phyloP scores from a whole-genome alignment of 2,888 invertebrate genomes.

The Drosophila greeni region DNA sequence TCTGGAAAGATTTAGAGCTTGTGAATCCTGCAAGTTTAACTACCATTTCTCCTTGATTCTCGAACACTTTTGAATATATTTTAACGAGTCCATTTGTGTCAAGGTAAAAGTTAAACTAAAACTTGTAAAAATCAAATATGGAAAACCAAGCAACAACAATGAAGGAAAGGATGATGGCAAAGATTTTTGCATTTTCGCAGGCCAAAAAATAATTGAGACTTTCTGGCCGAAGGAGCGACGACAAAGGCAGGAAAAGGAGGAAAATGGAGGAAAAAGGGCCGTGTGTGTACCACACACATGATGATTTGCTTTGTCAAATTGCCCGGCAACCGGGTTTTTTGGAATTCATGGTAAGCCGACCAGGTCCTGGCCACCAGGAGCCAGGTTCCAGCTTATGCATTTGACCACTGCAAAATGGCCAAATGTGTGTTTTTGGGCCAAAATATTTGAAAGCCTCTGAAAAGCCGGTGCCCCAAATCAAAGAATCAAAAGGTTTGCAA shows the following conservation, averaged over 20 bases:
- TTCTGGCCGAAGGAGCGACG: neutral
- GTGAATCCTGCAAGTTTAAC: neutral
- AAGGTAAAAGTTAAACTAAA: conserved; percentile 34
- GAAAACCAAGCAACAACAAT: neutral
- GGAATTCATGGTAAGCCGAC: conserved; percentile 3
- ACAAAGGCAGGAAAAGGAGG: no score
- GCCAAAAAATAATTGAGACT: conserved; percentile 14
- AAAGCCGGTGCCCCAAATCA: neutral
- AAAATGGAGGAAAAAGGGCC: neutral
- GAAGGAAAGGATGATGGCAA: neutral
- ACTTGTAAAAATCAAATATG: conserved; percentile 27
- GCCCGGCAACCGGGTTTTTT: conserved; percentile 12
- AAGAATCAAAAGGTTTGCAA: conserved; percentile 1
- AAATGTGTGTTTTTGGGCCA: conserved; percentile 10
- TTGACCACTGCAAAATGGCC: conserved; percentile 9
- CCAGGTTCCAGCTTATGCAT: conserved; percentile 7
- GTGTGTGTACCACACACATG: conserved; percentile 12
- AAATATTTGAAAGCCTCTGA: conserved; percentile 3
- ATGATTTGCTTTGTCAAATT: conserved; percentile 36
- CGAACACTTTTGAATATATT: neutral
- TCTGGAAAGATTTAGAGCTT: neutral
- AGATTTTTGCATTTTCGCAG: conserved; percentile 22
- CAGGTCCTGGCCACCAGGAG: neutral
- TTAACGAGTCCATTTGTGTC: conserved; percentile 6
- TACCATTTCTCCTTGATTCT: no score